These are phyloP conservation scores for Euzophera pinguis DNA, from an alignment of 2,888 invertebrate genomes.

Conservation along the genomic window DNA sequence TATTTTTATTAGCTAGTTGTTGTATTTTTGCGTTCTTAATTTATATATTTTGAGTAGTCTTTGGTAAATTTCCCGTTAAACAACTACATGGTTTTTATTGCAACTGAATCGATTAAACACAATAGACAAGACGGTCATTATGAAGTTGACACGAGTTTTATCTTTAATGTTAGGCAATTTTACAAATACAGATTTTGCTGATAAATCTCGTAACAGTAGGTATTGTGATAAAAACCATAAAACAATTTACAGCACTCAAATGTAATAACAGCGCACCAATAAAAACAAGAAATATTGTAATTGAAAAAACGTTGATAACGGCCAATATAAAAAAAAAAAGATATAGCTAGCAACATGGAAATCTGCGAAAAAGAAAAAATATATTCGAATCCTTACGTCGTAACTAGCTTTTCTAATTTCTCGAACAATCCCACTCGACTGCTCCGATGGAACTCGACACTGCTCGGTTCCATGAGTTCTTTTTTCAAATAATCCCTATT, in stretches of 20 bases:
- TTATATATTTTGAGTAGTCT: too few relatives aligned
- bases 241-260: neutral
- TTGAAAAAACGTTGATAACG: neutral
- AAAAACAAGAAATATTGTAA: neutral
- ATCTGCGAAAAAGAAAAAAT: neutral
- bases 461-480: constrained; percentile 41
- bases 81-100: too few relatives aligned
- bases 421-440: constrained; percentile 81
- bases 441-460: constrained; percentile 78
- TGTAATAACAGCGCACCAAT: neutral
- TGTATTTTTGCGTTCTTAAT: neutral
- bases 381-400: constrained; percentile 74
- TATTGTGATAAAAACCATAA: neutral
- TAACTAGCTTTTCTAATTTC: constrained; percentile 81
- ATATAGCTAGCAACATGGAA: constrained; percentile 4
- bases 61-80: too few relatives aligned
- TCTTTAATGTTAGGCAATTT: too few relatives aligned
- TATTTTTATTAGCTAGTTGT: neutral
- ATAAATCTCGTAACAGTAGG: neutral
- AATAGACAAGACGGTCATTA: too few relatives aligned
- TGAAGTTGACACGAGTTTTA: too few relatives aligned
- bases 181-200: too few relatives aligned
- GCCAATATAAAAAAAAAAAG: neutral
- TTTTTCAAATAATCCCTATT: constrained; percentile 46
- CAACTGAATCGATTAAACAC: too few relatives aligned